These are phyloP conservation scores for Arion vulgaris DNA, from an alignment of 1,140 invertebrate species.

Conservation along the genomic window DNA sequence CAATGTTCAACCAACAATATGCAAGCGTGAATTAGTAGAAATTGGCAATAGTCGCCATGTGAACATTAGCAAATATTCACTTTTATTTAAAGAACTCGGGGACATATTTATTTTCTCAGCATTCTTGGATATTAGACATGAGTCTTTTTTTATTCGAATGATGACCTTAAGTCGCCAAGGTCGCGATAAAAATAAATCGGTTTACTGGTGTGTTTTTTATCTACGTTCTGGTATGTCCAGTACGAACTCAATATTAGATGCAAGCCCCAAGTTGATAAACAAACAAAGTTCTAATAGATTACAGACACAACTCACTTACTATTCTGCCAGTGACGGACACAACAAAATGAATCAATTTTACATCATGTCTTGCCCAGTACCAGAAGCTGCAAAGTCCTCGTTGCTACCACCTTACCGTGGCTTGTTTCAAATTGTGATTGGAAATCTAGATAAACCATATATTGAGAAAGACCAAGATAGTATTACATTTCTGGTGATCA, in stretches of 20 bases:
- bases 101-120: slow-evolving; percentile 39
- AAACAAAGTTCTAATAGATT: neutral
- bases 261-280: neutral
- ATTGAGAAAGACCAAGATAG: neutral
- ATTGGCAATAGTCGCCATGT: neutral
- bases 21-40: neutral
- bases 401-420: neutral
- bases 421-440: neutral
- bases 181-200: neutral
- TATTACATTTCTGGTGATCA: slow-evolving; percentile 3
- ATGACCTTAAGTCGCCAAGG: slow-evolving; percentile 26
- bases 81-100: slow-evolving; percentile 24
- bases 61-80: neutral
- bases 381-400: neutral
- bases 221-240: neutral
- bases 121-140: slow-evolving; percentile 28
- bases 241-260: neutral
- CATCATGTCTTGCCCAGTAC: slow-evolving; percentile 30
- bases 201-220: slow-evolving; percentile 43
- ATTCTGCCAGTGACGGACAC: slow-evolving; percentile 32
- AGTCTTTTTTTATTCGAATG: slow-evolving; percentile 6
- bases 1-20: neutral
- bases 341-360: slow-evolving; percentile 9
- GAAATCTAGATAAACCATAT: neutral
- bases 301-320: slow-evolving; percentile 28